Conservation (phyloP, 2,113 vertebrate genomes). For the Chaenocephalus aceratus region DNA sequence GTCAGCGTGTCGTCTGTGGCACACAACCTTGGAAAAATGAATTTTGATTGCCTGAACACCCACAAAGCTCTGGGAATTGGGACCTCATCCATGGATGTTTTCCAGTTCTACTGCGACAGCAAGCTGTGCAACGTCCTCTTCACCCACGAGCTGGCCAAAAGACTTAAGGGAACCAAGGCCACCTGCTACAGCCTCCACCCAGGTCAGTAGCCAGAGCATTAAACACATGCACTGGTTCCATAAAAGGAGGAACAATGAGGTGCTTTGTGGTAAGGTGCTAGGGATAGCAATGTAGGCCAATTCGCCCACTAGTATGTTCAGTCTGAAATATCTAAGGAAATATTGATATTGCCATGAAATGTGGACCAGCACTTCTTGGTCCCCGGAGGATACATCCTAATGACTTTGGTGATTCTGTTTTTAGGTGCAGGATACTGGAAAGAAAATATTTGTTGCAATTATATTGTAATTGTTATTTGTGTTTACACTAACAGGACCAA, state of each 20-base stretch:
- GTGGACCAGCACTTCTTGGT: too few relatives aligned
- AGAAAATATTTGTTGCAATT: too few relatives aligned
- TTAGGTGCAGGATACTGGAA: too few relatives aligned
- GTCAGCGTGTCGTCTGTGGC: slow-evolving; percentile 84
- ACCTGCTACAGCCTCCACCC: slow-evolving; percentile 90
- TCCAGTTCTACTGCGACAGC: slow-evolving; percentile 87
- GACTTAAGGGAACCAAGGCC: slow-evolving; percentile 85
- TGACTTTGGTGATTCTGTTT: too few relatives aligned
- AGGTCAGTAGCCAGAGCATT: slow-evolving; percentile 80
- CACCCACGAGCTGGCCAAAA: slow-evolving; percentile 85
- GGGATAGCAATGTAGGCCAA: too few relatives aligned
- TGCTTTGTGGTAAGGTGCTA: too few relatives aligned
- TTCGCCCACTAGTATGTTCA: too few relatives aligned
- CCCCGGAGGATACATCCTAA: too few relatives aligned
- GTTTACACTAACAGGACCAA: neutral
- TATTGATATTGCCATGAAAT: too few relatives aligned
- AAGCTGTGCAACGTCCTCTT: slow-evolving; percentile 93
- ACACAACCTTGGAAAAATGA: slow-evolving; percentile 81
- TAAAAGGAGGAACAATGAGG: too few relatives aligned
- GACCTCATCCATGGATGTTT: slow-evolving; percentile 37
- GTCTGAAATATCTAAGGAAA: too few relatives aligned
- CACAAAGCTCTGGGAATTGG: slow-evolving; percentile 73
- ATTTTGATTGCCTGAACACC: slow-evolving; percentile 77
- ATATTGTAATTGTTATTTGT: too few relatives aligned
- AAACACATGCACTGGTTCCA: neutral